Percentiles rank a stretch among this genome's conserved stretches.
These are phyloP conservation scores for Neofelis nebulosa DNA, from an alignment of 2,113 vertebrate species.

Conservation along the genomic window DNA sequence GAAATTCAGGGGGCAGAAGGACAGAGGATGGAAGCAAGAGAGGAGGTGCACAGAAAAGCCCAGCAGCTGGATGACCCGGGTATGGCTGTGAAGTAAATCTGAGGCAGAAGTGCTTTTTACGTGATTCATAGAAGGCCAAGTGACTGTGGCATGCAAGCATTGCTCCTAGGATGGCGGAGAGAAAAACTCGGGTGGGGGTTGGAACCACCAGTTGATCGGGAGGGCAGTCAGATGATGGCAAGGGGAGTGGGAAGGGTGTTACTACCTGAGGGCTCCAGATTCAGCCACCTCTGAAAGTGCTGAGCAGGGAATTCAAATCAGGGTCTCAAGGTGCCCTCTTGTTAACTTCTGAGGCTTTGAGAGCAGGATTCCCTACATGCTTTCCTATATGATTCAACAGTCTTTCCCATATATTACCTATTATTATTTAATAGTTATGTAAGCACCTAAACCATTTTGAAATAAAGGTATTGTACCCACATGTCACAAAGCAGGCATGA, in stretches of 20 bases:
- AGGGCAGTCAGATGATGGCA: not conserved
- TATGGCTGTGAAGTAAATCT: not conserved
- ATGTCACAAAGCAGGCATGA: not conserved
- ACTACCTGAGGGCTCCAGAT: not conserved
- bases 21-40: not conserved
- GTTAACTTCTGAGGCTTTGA: not conserved
- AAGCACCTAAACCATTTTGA: not conserved
- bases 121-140: not conserved
- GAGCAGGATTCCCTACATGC: accelerated
- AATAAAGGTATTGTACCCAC: not conserved
- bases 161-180: not conserved
- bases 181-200: not conserved
- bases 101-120: not conserved
- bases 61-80: too few relatives aligned
- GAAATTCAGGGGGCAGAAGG: not conserved
- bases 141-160: not conserved
- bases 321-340: not conserved
- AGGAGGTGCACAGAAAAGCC: not conserved
- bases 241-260: not conserved
- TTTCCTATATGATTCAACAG: not conserved
- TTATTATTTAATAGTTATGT: not conserved
- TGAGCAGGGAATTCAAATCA: not conserved
- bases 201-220: not conserved
- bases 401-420: not conserved
- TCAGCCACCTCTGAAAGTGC: not conserved